phyloP scores from a whole-genome alignment of 2,113 vertebrate species.

The Stegastes partitus region DNA sequence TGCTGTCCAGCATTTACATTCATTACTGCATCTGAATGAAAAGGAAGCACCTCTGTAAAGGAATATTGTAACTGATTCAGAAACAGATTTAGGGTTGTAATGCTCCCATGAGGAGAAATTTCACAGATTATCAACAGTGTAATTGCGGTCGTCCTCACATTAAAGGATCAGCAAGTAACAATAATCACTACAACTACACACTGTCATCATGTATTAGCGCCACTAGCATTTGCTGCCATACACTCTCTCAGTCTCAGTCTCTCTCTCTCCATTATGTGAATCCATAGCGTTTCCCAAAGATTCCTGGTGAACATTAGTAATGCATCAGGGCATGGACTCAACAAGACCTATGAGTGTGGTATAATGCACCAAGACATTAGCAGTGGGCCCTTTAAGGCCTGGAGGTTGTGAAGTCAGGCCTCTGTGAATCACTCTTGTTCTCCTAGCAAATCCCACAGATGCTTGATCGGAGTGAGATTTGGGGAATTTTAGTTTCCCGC shows the following conservation, averaged over 20 bases:
- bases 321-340: neutral
- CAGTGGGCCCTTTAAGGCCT: too few species aligned
- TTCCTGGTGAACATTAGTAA: neutral
- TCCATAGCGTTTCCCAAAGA: neutral
- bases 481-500: too few species aligned
- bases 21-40: neutral
- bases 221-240: neutral
- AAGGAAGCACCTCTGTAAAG: neutral
- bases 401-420: too few species aligned
- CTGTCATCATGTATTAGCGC: conserved; percentile 6
- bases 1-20: neutral
- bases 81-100: neutral
- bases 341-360: too few species aligned
- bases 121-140: conserved; percentile 25
- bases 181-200: conserved; percentile 9
- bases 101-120: neutral
- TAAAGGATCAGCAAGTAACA: conserved; percentile 13
- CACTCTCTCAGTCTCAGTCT: neutral
- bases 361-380: too few species aligned
- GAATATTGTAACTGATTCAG: neutral
- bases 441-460: too few species aligned
- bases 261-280: neutral
- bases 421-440: too few species aligned
- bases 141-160: conserved; percentile 21
- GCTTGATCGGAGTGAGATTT: too few species aligned